A percentile compares a stretch with the other conserved stretches of the same genome.
Conservation (phyloP, 2,113 vertebrate species). For the Melozone crissalis region DNA sequence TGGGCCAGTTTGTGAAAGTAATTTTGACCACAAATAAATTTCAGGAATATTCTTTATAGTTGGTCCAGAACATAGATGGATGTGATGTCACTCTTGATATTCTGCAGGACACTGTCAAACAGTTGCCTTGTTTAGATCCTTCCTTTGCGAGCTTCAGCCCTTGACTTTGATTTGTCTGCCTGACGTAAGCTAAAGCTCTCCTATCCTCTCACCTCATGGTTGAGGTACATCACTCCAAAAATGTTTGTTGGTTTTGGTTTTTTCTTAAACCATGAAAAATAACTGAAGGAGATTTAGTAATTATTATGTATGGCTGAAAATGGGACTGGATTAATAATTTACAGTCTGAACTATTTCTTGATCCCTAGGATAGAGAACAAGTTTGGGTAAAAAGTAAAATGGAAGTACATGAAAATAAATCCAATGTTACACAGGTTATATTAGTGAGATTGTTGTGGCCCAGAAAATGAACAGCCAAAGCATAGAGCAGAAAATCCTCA, state of each 20-base stretch:
- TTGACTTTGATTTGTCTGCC: background rate
- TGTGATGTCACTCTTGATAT: background rate
- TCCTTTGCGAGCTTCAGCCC: background rate
- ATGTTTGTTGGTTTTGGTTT: background rate
- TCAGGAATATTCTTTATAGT: conserved; percentile 6
- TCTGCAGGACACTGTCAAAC: background rate
- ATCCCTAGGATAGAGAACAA: background rate
- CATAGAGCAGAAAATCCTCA: background rate
- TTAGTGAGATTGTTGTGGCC: background rate
- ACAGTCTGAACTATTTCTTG: background rate
- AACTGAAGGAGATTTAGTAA: background rate
- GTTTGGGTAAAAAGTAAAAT: background rate
- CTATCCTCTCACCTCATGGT: background rate
- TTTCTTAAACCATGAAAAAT: background rate
- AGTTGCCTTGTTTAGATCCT: background rate
- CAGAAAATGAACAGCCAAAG: background rate
- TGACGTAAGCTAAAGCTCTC: background rate
- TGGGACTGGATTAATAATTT: background rate
- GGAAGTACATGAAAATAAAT: background rate
- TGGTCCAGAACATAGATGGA: background rate
- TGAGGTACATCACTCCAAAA: background rate
- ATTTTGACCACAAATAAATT: background rate
- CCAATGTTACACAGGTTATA: background rate
- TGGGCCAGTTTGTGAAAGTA: conserved; percentile 19
- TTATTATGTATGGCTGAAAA: background rate